Conservation (phyloP, 2,888 invertebrate species). For the Ectropis crepuscularia region DNA sequence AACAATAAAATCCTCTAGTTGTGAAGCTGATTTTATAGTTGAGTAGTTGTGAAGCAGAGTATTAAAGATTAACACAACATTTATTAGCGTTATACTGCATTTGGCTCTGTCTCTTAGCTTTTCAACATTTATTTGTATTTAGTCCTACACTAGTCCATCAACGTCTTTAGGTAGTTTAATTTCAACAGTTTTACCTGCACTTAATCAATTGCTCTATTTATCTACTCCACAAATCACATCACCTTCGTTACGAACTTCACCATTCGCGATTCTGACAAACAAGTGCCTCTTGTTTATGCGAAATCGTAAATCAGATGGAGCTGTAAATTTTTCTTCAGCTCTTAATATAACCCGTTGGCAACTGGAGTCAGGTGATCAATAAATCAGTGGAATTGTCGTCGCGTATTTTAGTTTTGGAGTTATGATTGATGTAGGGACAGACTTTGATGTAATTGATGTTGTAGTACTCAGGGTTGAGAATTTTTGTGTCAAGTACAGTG, state of each 20-base stretch:
- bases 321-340: constrained; percentile 60
- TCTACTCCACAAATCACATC: constrained; percentile 23
- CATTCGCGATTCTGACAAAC: constrained; percentile 48
- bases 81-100: too few species aligned
- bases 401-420: constrained; percentile 40
- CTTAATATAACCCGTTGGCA: constrained; percentile 61
- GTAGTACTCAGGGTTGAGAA: constrained; percentile 16
- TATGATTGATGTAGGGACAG: constrained; percentile 41
- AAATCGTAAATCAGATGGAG: constrained; percentile 57
- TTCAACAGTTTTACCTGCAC: constrained; percentile 16
- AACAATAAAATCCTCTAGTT: neutral
- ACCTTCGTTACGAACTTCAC: constrained; percentile 35
- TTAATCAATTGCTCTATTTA: constrained; percentile 27
- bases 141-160: too few species aligned
- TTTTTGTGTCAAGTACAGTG: constrained; percentile 23
- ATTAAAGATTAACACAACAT: neutral
- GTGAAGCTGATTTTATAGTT: neutral
- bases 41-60: neutral
- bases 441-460: constrained; percentile 40
- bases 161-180: constrained; percentile 1
- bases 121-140: too few species aligned
- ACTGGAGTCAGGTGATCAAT: constrained; percentile 67
- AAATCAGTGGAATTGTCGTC: constrained; percentile 59
- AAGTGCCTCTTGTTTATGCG: constrained; percentile 55
- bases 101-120: too few species aligned